phyloP scores from a whole-genome alignment of 2,113 vertebrate genomes.

The Myocastor coypus region DNA sequence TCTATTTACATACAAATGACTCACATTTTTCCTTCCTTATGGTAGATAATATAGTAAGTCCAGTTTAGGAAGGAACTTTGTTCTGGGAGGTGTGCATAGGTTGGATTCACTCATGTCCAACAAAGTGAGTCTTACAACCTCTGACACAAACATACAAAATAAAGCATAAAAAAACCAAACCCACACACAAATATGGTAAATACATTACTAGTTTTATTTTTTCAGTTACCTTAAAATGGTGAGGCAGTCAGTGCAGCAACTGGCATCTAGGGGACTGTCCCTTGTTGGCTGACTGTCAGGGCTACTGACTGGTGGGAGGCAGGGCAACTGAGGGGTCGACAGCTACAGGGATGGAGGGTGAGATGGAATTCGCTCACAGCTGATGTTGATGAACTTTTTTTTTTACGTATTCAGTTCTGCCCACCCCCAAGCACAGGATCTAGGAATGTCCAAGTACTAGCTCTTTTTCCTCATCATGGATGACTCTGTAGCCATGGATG shows the following conservation, averaged over 20 bases:
- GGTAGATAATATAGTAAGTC: not conserved
- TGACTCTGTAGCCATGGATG: not conserved
- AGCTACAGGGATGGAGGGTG: not conserved
- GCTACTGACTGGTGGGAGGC: not conserved
- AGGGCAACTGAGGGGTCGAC: not conserved
- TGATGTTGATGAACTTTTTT: not conserved
- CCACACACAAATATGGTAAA: not conserved
- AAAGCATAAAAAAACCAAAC: not conserved
- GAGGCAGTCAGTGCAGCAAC: not conserved
- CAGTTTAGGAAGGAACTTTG: not conserved
- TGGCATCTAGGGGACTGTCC: not conserved
- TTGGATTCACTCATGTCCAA: not conserved
- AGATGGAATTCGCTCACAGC: not conserved
- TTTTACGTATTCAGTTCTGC: not conserved
- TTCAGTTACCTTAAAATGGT: not conserved
- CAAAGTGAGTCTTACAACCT: not conserved
- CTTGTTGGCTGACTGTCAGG: not conserved
- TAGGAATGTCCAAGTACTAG: not conserved
- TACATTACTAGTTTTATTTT: not conserved
- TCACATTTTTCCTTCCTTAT: not conserved
- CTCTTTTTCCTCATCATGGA: not conserved
- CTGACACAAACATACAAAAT: not conserved
- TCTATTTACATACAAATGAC: not conserved
- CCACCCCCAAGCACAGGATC: not conserved
- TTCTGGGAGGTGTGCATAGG: not conserved